Evolutionary conservation across 2,113 vertebrate species (phyloP).

Genomic region (Candoia aspera): DNA sequence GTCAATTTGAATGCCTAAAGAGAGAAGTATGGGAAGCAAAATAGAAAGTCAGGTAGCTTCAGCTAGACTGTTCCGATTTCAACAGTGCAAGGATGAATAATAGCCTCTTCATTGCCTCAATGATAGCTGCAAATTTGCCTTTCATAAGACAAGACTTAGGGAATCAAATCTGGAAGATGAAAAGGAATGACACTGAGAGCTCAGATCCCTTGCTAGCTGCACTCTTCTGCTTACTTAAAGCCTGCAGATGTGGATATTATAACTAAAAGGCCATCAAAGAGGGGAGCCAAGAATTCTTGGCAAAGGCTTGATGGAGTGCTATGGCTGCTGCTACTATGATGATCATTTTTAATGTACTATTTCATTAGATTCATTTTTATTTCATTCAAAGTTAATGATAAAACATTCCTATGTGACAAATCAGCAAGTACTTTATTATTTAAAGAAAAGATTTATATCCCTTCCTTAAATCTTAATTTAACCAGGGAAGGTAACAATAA

Average conservation of each 20-base stretch:
- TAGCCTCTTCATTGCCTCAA: constrained; percentile 53
- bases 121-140: constrained; percentile 57
- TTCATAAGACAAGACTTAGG: constrained; percentile 48
- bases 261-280: background rate
- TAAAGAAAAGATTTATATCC: background rate
- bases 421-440: background rate
- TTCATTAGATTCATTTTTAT: background rate
- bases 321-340: background rate
- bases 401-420: background rate
- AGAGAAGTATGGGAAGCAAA: constrained; percentile 61
- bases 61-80: constrained; percentile 48
- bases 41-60: constrained; percentile 48
- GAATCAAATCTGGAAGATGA: constrained; percentile 41
- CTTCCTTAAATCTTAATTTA: background rate
- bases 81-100: constrained; percentile 45
- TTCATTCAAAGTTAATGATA: background rate
- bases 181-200: constrained; percentile 27
- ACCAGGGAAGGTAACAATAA: background rate
- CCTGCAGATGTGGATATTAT: background rate
- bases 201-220: constrained; percentile 29
- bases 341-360: background rate
- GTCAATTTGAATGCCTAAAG: constrained; percentile 77
- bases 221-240: constrained; percentile 4
- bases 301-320: background rate
- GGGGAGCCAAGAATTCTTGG: background rate